Conservation (phyloP, 2,113 vertebrate species). For the Phoxinus phoxinus region DNA sequence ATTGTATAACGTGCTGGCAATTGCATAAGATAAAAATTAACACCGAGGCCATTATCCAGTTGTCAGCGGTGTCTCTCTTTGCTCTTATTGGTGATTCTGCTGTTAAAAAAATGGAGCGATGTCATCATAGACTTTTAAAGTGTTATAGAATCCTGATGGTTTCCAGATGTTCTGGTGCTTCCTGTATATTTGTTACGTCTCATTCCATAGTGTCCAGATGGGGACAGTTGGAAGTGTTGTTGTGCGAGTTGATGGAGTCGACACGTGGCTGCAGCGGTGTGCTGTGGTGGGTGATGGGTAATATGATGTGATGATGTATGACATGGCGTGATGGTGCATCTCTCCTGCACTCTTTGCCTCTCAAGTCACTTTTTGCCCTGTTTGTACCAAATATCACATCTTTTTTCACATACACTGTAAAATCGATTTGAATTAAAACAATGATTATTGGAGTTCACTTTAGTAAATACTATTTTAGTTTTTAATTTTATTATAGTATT, state of each 20-base stretch:
- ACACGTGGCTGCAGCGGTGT: slow-evolving; percentile 59
- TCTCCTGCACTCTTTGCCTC: neutral
- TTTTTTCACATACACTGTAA: neutral
- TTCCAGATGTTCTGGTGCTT: slow-evolving; percentile 55
- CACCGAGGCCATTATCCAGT: neutral
- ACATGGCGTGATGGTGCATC: neutral
- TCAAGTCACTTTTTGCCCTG: neutral
- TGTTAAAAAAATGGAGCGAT: slow-evolving; percentile 13
- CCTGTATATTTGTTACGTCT: neutral
- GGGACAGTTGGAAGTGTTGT: slow-evolving; percentile 34
- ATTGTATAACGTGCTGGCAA: neutral
- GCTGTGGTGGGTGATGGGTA: slow-evolving; percentile 27
- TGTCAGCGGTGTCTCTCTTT: slow-evolving; percentile 5
- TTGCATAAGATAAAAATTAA: neutral
- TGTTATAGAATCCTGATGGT: slow-evolving; percentile 39
- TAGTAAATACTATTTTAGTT: too few species aligned
- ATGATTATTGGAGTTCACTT: too few species aligned
- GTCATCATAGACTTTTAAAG: slow-evolving; percentile 33
- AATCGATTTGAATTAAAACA: too few species aligned
- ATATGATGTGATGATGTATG: slow-evolving; percentile 34
- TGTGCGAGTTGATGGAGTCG: slow-evolving; percentile 54
- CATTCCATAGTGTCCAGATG: slow-evolving; percentile 40
- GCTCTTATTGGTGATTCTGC: slow-evolving; percentile 37
- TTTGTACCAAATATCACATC: neutral
- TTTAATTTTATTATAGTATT: too few species aligned